phyloP scores from a whole-genome alignment of 2,888 invertebrate species.

The Mystacides longicornis region DNA sequence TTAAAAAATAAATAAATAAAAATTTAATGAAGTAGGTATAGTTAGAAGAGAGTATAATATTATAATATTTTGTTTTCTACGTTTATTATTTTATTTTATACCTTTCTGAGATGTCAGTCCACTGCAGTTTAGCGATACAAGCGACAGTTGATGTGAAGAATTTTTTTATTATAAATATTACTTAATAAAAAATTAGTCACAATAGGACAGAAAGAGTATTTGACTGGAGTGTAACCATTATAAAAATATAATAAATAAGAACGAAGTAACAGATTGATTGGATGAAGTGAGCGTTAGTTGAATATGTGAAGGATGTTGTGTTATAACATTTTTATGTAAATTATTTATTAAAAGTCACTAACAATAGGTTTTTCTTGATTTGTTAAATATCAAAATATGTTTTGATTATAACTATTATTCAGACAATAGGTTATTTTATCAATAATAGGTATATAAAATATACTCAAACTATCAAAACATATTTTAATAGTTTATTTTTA shows the following conservation, averaged over 20 bases:
- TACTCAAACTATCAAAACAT: too few relatives aligned
- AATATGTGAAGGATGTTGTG: too few relatives aligned
- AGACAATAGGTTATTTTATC: too few relatives aligned
- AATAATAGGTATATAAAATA: too few relatives aligned
- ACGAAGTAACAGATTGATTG: too few relatives aligned
- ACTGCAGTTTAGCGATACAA: slow-evolving; percentile 25
- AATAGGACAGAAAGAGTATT: slow-evolving; percentile 5
- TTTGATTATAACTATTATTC: too few relatives aligned
- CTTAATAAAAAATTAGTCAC: slow-evolving; percentile 10
- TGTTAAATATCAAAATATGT: too few relatives aligned
- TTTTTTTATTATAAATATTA: slow-evolving; percentile 21
- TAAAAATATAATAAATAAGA: neutral
- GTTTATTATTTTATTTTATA: slow-evolving; percentile 11
- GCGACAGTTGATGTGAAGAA: slow-evolving; percentile 26
- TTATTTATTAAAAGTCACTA: too few relatives aligned
- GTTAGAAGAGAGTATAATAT: slow-evolving; percentile 1
- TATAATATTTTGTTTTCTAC: neutral
- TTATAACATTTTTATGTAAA: too few relatives aligned
- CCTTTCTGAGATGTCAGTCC: slow-evolving; percentile 25
- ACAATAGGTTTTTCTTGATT: too few relatives aligned
- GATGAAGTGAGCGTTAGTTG: too few relatives aligned
- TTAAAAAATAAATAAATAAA: neutral
- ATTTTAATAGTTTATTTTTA: too few relatives aligned
- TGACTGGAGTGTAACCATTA: neutral
- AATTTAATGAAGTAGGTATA: neutral